phyloP scores from a whole-genome alignment of 2,113 vertebrate species.

The Rhabdornis inornatus region DNA sequence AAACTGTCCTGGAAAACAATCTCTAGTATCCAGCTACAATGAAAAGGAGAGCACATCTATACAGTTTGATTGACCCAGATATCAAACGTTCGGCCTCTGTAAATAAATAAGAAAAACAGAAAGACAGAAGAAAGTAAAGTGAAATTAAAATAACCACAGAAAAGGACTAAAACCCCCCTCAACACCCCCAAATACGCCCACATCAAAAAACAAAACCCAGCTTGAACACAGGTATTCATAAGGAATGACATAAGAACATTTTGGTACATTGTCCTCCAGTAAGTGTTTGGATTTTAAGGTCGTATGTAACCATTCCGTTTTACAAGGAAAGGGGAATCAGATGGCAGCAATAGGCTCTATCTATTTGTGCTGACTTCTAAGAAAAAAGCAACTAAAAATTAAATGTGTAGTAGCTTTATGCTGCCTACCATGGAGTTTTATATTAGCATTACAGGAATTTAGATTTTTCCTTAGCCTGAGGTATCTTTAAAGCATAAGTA shows the following conservation, averaged over 20 bases:
- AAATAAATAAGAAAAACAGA: not conserved
- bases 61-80: not conserved
- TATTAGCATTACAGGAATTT: not conserved
- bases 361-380: not conserved
- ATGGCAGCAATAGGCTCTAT: not conserved
- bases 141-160: not conserved
- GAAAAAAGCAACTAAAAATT: not conserved
- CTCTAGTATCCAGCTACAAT: not conserved
- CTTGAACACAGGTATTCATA: constrained; percentile 14
- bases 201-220: not conserved
- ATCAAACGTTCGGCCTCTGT: not conserved
- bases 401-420: not conserved
- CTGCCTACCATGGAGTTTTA: not conserved
- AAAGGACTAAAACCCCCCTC: not conserved
- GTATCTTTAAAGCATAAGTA: not conserved
- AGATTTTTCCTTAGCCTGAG: not conserved
- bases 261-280: not conserved
- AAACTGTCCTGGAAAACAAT: not conserved
- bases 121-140: not conserved
- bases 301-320: not conserved
- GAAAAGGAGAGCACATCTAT: not conserved
- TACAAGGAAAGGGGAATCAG: not conserved
- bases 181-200: not conserved
- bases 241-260: constrained; percentile 46
- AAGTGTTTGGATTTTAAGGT: constrained; percentile 44